Evolutionary conservation across 2,797 vertebrate genomes (phyloP), one percentile per base, ranked within the genome.

Genomic region (Liasis olivaceus): DNA sequence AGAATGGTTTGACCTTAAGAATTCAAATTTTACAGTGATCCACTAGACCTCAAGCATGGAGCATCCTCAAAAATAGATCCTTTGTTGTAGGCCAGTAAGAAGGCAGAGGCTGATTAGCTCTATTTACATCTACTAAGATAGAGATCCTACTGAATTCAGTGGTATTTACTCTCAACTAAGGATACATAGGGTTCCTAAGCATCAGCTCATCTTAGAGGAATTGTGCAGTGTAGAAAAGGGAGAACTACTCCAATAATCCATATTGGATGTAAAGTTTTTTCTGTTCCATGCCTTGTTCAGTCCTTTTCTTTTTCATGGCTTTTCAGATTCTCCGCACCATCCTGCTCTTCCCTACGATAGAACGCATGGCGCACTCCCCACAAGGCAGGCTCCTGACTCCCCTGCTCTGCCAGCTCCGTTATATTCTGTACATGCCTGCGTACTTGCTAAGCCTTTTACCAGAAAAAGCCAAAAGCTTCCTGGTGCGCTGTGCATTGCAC

Each of bases 321-420:
- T 4, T 91, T 0, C 96, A 99, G 99, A 96, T 99, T 77, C 81
- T 98, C 42, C 99, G 98, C 96, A 97, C 98, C 0, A 94, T 99
- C 95, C 96, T 99, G 98, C 98, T 99, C 59, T 99, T 99, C 94
- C 99, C 99, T 0, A 99, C 99, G 0, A 99, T 99, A 2, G 99
- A 99, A 94, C 98, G 98, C 36, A 98, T 99, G 97, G 98, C 99
- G 3, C 97, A 97, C 96, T 98, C 98, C 0, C 99, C 99, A 0
- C 98, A 98, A 24, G 99, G 99, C 26, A 98, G 98, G 96, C 93
- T 98, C n/a, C 97, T 99, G 97, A 99, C 99, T 4, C 99, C 99
- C 0, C 13, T 99, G 85, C 91, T 99, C 89, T 99, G 98, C 97
- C 97, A 97, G 66, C 94, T 99, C 56, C 99, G 99, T 0, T 99